Evolutionary conservation across 2,888 invertebrate species (phyloP), one percentile per base, ranked within the genome.

Genomic region (Drosophila nigricruria): DNA sequence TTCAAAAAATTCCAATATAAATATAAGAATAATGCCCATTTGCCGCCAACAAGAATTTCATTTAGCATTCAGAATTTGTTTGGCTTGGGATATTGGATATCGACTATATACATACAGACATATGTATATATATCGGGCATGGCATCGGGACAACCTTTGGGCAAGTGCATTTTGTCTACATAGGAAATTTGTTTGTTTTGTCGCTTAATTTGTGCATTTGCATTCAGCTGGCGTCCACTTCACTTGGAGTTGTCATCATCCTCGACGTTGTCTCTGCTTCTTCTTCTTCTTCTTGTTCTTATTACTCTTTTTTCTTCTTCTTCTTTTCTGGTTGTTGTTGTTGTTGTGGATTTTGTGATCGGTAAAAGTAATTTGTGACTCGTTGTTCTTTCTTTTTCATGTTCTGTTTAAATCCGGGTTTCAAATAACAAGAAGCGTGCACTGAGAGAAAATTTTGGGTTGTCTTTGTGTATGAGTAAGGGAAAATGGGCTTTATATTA

Each of bases 321-420:
- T 59, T 59, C 32, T 49, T 53, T 43, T 43, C 42, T 43, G 42
- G 12, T 60, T 60, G 40, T 25, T 58, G 54, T 62, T 68, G 47
- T 62, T 45, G 53, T 70, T 72, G 34, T 65, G 47, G 50, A 30
- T 60, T 63, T 63, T 73, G 54, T 77, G 81, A 89, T 86, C 78
- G 89, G 86, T 78, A 86, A 89, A 86, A 87, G 86, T 88, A 83
- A 84, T 87, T 87, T 79, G 82, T 78, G 79, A 79, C 69, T 62
- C 65, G 85, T 74, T 83, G 70, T 81, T 82, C 78, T 84, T 84
- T 89, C 76, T 72, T 74, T 66, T 73, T 83, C 73, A 77, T 78
- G 88, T 71, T 81, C 70, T 70, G 63, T 70, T 80, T 80, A 86
- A 86, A 84, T 86, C 86, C 86, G 86, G 86, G 86, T 89, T 84